Evolutionary conservation across 1,140 invertebrate genomes (phyloP).

Genomic region (Samia ricini): DNA sequence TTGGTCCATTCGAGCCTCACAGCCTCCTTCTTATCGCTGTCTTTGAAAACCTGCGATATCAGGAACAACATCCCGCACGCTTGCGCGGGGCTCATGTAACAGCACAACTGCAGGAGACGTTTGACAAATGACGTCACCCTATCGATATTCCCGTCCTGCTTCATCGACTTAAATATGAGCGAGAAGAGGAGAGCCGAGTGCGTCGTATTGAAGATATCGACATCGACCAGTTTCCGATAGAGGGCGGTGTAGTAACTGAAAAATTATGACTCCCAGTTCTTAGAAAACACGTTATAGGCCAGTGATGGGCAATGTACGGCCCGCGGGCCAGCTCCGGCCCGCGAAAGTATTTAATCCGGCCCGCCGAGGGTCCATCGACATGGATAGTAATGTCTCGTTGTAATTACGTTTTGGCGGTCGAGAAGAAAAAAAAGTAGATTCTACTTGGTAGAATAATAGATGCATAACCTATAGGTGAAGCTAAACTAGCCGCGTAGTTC

Average conservation of each 20-base stretch:
- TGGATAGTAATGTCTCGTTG: too few species aligned
- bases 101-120: conserved; percentile 88
- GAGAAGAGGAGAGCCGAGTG: conserved; percentile 92
- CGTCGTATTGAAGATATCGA: conserved; percentile 84
- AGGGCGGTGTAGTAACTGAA: conserved; percentile 92
- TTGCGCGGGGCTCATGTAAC: conserved; percentile 79
- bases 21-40: conserved; percentile 47
- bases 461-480: too few species aligned
- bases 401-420: too few species aligned
- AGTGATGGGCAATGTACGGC: too few species aligned
- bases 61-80: conserved; percentile 88
- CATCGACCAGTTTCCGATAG: conserved; percentile 91
- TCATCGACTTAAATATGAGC: conserved; percentile 91
- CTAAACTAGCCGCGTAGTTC: too few species aligned
- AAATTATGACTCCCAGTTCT: too few species aligned
- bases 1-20: conserved; percentile 51
- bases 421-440: too few species aligned
- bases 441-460: too few species aligned
- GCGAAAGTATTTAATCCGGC: too few species aligned
- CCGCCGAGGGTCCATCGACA: too few species aligned
- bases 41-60: conserved; percentile 83
- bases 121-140: conserved; percentile 93
- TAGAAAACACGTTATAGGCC: too few species aligned
- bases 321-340: too few species aligned
- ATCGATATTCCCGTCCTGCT: conserved; percentile 84